These are phyloP conservation scores for Anastrepha obliqua DNA, from an alignment of 1,140 invertebrate species.

Conservation along the genomic window DNA sequence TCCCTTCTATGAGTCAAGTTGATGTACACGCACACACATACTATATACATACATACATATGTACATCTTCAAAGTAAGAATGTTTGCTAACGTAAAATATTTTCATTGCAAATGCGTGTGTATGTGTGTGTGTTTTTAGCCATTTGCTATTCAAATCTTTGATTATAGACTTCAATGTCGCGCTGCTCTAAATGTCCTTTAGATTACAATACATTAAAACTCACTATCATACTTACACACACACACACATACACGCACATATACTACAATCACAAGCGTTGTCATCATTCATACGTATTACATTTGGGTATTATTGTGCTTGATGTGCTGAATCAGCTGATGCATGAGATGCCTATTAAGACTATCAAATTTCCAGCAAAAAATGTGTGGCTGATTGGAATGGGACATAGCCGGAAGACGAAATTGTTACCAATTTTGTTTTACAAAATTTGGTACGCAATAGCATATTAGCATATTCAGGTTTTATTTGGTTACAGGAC, in stretches of 20 bases:
- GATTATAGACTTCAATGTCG: not conserved
- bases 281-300: not conserved
- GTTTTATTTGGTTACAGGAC: too few species aligned
- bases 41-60: not conserved
- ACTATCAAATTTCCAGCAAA: too few species aligned
- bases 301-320: not conserved
- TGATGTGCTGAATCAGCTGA: not conserved
- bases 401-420: too few species aligned
- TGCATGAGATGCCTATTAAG: not conserved
- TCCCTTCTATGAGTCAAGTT: not conserved
- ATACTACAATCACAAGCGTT: not conserved
- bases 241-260: not conserved
- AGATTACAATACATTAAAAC: not conserved
- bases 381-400: too few species aligned
- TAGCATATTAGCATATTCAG: too few species aligned
- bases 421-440: too few species aligned
- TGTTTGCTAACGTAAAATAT: not conserved
- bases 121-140: not conserved
- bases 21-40: not conserved
- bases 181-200: not conserved
- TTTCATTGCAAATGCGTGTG: not conserved
- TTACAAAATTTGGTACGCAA: too few species aligned
- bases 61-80: slow-evolving; percentile 6
- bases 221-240: not conserved
- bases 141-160: not conserved